A percentile compares a stretch with the other conserved stretches of the same genome.
These are phyloP conservation scores for Ciconia stormi DNA, from an alignment of 2,113 vertebrate species.

Conservation along the genomic window DNA sequence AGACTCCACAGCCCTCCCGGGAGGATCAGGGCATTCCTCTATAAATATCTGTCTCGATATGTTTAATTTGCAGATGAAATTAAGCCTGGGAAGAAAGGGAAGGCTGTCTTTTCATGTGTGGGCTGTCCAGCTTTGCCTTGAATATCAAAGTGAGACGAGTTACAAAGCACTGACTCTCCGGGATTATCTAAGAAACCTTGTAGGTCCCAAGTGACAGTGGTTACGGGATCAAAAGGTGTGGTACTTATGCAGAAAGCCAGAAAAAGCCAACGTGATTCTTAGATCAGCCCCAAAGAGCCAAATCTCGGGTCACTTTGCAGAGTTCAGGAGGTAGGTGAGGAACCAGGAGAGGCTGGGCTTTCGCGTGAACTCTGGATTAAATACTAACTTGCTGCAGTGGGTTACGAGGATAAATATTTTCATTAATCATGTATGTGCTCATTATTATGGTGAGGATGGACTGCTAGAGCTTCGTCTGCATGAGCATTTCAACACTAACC, in stretches of 20 bases:
- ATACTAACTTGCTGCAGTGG: slow-evolving; percentile 56
- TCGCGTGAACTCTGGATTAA: slow-evolving; percentile 45
- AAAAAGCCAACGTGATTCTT: neutral
- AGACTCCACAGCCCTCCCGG: neutral
- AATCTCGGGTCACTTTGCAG: neutral
- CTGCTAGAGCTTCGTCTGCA: neutral
- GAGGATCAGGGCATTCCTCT: slow-evolving; percentile 15
- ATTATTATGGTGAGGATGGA: slow-evolving; percentile 31
- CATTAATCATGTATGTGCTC: slow-evolving; percentile 67
- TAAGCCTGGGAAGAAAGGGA: slow-evolving; percentile 57
- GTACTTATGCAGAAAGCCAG: neutral
- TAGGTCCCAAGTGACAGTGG: neutral
- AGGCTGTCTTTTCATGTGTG: slow-evolving; percentile 52
- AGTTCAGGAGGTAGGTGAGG: neutral
- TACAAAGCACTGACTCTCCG: neutral
- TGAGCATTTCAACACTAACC: neutral
- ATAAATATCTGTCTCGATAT: slow-evolving; percentile 8
- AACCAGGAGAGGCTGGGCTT: neutral
- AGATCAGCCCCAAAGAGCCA: neutral
- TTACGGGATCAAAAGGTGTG: slow-evolving; percentile 46
- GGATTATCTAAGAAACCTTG: slow-evolving; percentile 48
- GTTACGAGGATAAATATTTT: slow-evolving; percentile 53
- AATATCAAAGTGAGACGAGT: slow-evolving; percentile 44
- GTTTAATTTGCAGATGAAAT: slow-evolving; percentile 69
- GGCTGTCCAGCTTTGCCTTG: slow-evolving; percentile 39